phyloP scores from a whole-genome alignment of 2,888 invertebrate species.

The Oscheius sp. region DNA sequence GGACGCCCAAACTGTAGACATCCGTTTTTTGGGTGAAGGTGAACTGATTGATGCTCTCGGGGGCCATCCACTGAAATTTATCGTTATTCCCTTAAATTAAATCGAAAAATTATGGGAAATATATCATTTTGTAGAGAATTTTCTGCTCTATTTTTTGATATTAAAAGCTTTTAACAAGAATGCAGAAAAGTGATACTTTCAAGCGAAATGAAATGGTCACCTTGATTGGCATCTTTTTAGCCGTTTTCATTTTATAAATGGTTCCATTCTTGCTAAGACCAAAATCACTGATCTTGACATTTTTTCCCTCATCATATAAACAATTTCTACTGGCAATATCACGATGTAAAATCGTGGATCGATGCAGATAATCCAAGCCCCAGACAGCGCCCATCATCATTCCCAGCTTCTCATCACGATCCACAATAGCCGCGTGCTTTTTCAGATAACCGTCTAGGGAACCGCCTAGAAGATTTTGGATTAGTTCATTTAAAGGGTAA shows the following conservation, averaged over 20 bases:
- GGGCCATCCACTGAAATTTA: constrained; percentile 38
- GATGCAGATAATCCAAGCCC: constrained; percentile 26
- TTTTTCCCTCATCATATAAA: constrained; percentile 27
- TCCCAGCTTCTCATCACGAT: constrained; percentile 26
- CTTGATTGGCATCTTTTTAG: constrained; percentile 23
- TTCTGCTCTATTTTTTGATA: no score
- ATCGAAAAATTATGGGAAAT: no score
- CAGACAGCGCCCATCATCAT: constrained; percentile 32
- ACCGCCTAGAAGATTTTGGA: constrained; percentile 1
- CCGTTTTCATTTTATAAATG: constrained; percentile 41
- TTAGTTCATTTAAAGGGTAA: no score
- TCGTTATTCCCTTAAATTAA: no score
- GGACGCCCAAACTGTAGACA: constrained; percentile 38
- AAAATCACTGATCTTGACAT: constrained; percentile 47
- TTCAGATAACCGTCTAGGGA: constrained; percentile 28
- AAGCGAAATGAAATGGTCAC: no score
- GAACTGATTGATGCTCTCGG: constrained; percentile 36
- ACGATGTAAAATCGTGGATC: constrained; percentile 12
- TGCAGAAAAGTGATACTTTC: no score
- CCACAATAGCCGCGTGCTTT: constrained; percentile 12
- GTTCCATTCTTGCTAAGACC: constrained; percentile 43
- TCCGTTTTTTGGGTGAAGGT: constrained; percentile 41
- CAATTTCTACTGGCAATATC: constrained; percentile 29
- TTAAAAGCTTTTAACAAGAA: no score
- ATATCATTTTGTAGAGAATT: no score